A percentile compares a stretch with the other conserved stretches of the same genome.
Conservation (phyloP, 2,888 invertebrate genomes). For the Patella pellucida region DNA sequence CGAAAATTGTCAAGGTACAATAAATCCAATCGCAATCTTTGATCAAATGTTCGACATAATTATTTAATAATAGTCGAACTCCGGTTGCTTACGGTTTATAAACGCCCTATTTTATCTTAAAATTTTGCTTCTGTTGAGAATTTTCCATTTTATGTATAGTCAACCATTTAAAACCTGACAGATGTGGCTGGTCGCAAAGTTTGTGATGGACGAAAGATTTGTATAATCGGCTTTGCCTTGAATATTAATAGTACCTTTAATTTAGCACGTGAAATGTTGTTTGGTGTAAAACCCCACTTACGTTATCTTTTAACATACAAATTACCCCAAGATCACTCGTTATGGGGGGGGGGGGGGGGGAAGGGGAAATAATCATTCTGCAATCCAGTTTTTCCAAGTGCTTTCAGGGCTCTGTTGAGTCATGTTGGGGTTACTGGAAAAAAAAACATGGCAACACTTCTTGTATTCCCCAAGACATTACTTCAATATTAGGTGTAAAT, state of each 20-base stretch:
- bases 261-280: neutral
- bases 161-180: too few species aligned
- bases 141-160: too few species aligned
- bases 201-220: slow-evolving; percentile 1
- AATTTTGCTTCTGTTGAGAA: too few species aligned
- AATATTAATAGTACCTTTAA: neutral
- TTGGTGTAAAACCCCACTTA: neutral
- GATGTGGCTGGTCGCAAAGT: neutral
- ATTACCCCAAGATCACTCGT: slow-evolving; percentile 16
- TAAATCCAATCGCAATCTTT: too few species aligned
- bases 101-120: too few species aligned
- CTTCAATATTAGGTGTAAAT: neutral
- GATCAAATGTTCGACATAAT: too few species aligned
- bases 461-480: neutral
- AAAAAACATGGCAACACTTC: neutral
- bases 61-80: too few species aligned
- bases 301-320: slow-evolving; percentile 15
- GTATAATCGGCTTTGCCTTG: slow-evolving; percentile 14
- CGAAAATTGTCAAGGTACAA: neutral
- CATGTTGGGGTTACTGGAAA: slow-evolving; percentile 11
- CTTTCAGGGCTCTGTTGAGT: slow-evolving; percentile 11
- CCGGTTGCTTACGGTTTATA: too few species aligned
- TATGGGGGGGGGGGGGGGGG: slow-evolving; percentile 10
- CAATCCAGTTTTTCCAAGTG: slow-evolving; percentile 11
- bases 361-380: slow-evolving; percentile 16